These are phyloP conservation scores for Bolinopsis microptera DNA, from an alignment of 37 sponge, comb jelly and placozoan species.

Conservation along the genomic window DNA sequence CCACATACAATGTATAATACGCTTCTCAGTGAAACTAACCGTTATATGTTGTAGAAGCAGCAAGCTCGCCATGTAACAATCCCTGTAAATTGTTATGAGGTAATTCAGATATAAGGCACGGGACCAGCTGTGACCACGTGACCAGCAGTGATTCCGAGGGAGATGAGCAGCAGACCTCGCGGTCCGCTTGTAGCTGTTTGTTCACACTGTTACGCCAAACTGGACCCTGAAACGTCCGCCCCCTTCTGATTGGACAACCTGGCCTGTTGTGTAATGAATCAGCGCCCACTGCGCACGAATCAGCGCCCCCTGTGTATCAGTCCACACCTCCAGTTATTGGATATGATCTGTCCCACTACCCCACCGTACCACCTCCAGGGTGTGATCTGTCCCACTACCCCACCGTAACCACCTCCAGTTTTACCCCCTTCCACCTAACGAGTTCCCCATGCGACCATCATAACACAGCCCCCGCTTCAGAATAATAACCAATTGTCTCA, in stretches of 20 bases:
- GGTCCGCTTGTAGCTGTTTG: no score
- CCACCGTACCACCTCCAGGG: constrained; percentile 28
- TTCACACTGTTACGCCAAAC: no score
- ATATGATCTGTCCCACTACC: background rate
- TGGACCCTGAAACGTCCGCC: no score
- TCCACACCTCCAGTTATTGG: background rate
- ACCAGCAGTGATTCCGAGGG: no score
- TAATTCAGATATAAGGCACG: background rate
- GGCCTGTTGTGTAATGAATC: no score
- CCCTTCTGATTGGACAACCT: no score
- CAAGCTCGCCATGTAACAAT: background rate
- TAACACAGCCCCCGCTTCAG: constrained; percentile 2
- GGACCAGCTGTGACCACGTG: background rate
- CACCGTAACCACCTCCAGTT: no score
- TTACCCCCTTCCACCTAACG: background rate
- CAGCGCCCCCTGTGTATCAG: no score
- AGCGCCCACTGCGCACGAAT: no score
- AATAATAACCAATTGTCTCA: background rate
- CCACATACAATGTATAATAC: no score
- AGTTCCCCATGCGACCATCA: background rate
- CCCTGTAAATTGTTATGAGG: background rate
- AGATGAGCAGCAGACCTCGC: no score
- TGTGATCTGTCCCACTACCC: no score
- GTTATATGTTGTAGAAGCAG: background rate
- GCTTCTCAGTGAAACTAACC: background rate